phyloP scores from a whole-genome alignment of 2,797 vertebrate species.

The Platyrinchus mystaceus region DNA sequence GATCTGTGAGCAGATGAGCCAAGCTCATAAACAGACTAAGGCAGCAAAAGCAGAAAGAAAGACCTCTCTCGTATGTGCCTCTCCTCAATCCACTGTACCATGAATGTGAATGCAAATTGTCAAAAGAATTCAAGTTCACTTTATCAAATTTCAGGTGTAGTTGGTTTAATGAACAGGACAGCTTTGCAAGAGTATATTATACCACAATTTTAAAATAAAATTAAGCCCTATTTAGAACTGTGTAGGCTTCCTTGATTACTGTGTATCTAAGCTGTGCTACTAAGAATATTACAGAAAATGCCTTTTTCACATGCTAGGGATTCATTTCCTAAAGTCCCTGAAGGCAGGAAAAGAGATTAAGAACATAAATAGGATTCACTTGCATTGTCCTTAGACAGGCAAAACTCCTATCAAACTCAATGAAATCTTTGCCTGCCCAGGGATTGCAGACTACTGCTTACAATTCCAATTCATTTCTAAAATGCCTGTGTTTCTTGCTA shows the following conservation, averaged over 20 bases:
- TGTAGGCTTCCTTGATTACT: background rate
- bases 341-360: slow-evolving; percentile 44
- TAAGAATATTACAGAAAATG: slow-evolving; percentile 28
- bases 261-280: background rate
- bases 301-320: background rate
- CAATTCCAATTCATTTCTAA: slow-evolving; percentile 5
- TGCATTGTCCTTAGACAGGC: background rate
- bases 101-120: background rate
- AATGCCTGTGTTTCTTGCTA: background rate
- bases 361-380: slow-evolving; percentile 43
- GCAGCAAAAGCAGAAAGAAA: background rate
- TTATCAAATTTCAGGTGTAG: background rate
- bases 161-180: background rate
- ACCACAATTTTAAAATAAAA: background rate
- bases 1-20: background rate
- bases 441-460: background rate
- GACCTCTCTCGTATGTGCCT: background rate
- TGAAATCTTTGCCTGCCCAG: background rate
- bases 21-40: background rate
- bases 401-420: slow-evolving; percentile 24
- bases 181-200: background rate
- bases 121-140: background rate
- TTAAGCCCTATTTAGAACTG: background rate
- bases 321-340: slow-evolving; percentile 35
- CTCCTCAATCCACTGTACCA: background rate